A percentile compares a stretch with the other conserved stretches of the same genome.
Evolutionary conservation across 2,797 vertebrate genomes (phyloP).

Genomic region (Meriones psammophilus): DNA sequence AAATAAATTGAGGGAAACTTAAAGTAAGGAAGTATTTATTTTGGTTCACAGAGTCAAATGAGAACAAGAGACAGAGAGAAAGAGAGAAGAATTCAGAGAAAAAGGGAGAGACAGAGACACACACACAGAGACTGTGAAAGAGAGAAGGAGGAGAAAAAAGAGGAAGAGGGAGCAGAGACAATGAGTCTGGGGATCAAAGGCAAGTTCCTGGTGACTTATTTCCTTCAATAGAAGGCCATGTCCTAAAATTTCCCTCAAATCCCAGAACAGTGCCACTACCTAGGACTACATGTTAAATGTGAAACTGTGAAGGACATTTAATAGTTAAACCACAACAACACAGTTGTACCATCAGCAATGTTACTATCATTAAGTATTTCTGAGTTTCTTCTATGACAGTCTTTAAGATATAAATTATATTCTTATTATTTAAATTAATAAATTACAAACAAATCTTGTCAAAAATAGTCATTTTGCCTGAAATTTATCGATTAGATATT

Average conservation of each 20-base stretch:
- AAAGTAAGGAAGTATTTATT: neutral
- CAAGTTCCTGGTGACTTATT: neutral
- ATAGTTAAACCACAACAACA: neutral
- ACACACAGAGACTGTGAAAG: neutral
- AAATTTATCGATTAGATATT: neutral
- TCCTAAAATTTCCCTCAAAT: neutral
- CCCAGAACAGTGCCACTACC: neutral
- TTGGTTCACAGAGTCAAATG: neutral
- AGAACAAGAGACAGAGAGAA: too few species aligned
- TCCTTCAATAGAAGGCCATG: neutral
- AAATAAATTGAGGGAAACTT: neutral
- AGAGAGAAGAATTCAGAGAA: too few species aligned
- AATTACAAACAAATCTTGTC: neutral
- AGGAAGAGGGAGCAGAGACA: neutral
- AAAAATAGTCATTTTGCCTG: constrained; percentile 10
- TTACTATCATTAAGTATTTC: neutral
- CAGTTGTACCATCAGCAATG: neutral
- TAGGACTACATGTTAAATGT: neutral
- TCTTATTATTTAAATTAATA: neutral
- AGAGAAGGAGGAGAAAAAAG: neutral
- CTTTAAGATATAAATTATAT: neutral
- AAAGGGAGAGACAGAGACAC: neutral
- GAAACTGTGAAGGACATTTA: neutral
- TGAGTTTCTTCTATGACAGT: neutral
- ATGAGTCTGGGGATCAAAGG: neutral